Evolutionary conservation across 2,888 invertebrate genomes (phyloP).

Genomic region (Morinoia aosen): DNA sequence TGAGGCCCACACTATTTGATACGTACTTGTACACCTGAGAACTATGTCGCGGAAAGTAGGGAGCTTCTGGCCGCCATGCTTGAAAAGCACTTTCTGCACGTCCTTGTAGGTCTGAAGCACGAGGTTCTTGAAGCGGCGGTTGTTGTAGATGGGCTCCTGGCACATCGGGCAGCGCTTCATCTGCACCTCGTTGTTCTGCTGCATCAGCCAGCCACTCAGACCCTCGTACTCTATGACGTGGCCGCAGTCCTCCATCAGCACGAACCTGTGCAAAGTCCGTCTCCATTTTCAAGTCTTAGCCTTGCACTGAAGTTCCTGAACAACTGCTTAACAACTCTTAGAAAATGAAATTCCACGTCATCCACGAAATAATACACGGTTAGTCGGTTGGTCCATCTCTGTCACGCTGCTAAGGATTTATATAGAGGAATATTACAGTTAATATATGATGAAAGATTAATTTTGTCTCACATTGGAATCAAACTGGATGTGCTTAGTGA

Average conservation of each 20-base stretch:
- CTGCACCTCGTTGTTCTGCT: background rate
- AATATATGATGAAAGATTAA: too few species aligned
- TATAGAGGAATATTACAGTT: too few species aligned
- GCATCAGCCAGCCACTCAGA: slow-evolving; percentile 70
- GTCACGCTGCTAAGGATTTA: too few species aligned
- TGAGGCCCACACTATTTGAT: too few species aligned
- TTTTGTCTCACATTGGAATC: too few species aligned
- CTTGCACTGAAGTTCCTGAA: too few species aligned
- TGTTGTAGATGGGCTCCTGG: slow-evolving; percentile 76
- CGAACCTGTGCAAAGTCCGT: slow-evolving; percentile 68
- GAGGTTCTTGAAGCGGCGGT: slow-evolving; percentile 72
- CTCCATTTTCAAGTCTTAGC: too few species aligned
- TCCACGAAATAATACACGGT: too few species aligned
- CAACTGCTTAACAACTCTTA: too few species aligned
- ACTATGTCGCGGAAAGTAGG: background rate
- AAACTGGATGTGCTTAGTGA: too few species aligned
- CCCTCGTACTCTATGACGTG: slow-evolving; percentile 71
- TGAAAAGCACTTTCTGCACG: slow-evolving; percentile 56
- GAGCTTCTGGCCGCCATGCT: slow-evolving; percentile 25
- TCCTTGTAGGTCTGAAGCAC: slow-evolving; percentile 52
- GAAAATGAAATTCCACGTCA: too few species aligned
- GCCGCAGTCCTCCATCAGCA: slow-evolving; percentile 70
- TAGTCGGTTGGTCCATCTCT: too few species aligned
- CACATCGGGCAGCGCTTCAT: slow-evolving; percentile 76
- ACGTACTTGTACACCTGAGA: background rate